Conservation (phyloP, 2,797 vertebrate species). For the Aldrovandia affinis region DNA sequence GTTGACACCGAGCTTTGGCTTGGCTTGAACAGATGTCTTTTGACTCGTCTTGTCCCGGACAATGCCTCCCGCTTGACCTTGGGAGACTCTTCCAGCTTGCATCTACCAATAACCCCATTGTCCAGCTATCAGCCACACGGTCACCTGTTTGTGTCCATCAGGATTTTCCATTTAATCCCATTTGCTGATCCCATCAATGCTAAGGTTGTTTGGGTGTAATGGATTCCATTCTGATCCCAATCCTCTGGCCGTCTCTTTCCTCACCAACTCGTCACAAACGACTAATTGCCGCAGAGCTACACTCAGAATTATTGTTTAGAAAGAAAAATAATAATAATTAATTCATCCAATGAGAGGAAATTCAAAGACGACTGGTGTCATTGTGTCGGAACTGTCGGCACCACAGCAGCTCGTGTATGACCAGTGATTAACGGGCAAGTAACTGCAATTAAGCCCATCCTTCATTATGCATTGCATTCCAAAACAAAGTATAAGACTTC, state of each 20-base stretch:
- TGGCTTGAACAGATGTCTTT: conserved; percentile 27
- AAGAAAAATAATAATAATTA: too few relatives aligned
- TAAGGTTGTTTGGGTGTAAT: conserved; percentile 73
- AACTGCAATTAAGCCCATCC: conserved; percentile 18
- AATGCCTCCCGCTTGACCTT: not conserved
- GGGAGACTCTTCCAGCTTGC: conserved; percentile 14
- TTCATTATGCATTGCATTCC: conserved; percentile 18
- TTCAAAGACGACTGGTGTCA: not conserved
- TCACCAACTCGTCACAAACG: not conserved
- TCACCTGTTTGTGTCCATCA: conserved; percentile 76
- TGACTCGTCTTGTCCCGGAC: conserved; percentile 3
- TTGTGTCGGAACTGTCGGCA: not conserved
- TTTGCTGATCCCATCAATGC: conserved; percentile 76
- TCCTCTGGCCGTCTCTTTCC: not conserved
- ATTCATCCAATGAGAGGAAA: not conserved
- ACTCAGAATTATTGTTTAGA: not conserved
- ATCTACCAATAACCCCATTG: conserved; percentile 32
- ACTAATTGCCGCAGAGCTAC: not conserved
- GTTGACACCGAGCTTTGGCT: conserved; percentile 37
- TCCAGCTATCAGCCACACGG: conserved; percentile 57
- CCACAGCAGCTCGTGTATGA: conserved; percentile 2
- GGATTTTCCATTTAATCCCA: conserved; percentile 73
- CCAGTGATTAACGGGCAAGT: conserved; percentile 13
- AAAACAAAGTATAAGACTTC: conserved; percentile 34
- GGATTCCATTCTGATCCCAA: conserved; percentile 63